Percentiles rank a stretch among this genome's conserved stretches.
phyloP scores from a whole-genome alignment of 1,140 invertebrate species.

The Neodiprion fabricii region DNA sequence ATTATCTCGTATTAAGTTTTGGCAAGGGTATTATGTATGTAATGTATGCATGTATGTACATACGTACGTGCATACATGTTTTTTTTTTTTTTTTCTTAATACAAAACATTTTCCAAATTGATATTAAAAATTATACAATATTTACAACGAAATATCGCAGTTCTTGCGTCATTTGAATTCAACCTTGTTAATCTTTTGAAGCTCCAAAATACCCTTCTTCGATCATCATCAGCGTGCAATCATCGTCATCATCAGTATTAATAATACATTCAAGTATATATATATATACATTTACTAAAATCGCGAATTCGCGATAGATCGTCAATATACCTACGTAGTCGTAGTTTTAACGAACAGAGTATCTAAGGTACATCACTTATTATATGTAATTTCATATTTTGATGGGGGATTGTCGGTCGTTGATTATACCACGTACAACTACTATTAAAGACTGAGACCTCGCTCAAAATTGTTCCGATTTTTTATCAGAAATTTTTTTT shows the following conservation, averaged over 20 bases:
- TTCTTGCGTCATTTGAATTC: neutral
- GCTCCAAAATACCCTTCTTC: neutral
- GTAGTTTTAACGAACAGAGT: too few species aligned
- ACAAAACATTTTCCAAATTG: conserved; percentile 32
- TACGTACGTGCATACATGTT: conserved; percentile 37
- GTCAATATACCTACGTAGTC: too few species aligned
- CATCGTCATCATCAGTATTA: too few species aligned
- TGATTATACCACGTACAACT: neutral
- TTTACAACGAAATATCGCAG: conserved; percentile 38
- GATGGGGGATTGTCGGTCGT: neutral
- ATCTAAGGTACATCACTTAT: too few species aligned
- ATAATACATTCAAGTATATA: too few species aligned
- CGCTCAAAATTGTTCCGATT: neutral
- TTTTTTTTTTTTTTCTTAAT: conserved; percentile 24
- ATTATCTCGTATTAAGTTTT: conserved; percentile 44
- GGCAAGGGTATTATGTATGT: conserved; percentile 40
- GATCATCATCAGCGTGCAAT: too few species aligned
- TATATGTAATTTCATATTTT: neutral
- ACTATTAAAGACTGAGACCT: neutral
- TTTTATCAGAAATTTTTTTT: conserved; percentile 22
- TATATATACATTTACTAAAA: too few species aligned
- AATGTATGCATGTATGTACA: conserved; percentile 27
- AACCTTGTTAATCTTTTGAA: neutral
- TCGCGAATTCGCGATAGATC: too few species aligned
- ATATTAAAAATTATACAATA: conserved; percentile 18